Conservation (phyloP, 2,888 invertebrate genomes). For the Reticulitermes lucifugus region DNA sequence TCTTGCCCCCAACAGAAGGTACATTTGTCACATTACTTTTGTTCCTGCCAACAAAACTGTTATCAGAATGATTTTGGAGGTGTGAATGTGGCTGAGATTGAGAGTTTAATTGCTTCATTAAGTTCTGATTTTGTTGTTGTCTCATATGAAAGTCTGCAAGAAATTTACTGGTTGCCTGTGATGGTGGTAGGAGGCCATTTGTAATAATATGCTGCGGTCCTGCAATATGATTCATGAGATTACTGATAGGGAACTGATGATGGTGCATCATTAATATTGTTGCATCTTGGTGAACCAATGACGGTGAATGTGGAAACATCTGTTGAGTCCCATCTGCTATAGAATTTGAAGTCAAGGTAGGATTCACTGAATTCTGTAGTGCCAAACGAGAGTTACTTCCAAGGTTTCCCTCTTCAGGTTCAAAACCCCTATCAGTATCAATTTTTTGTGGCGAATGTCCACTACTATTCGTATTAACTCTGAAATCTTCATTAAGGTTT, state of each 20-base stretch:
- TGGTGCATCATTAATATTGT: slow-evolving; percentile 15
- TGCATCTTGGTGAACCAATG: slow-evolving; percentile 29
- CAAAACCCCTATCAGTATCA: background rate
- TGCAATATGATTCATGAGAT: background rate
- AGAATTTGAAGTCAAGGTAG: background rate
- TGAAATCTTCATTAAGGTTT: background rate
- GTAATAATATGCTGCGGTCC: slow-evolving; percentile 31
- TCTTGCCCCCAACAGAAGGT: background rate
- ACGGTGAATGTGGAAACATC: background rate
- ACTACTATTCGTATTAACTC: slow-evolving; percentile 6
- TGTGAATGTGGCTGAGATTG: background rate
- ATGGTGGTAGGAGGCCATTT: slow-evolving; percentile 45
- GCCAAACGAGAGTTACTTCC: background rate
- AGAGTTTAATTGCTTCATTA: background rate
- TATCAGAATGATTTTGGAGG: slow-evolving; percentile 3
- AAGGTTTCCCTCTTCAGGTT: background rate
- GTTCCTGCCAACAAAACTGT: background rate
- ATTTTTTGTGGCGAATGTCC: slow-evolving; percentile 5
- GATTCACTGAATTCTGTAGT: background rate
- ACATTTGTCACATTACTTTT: background rate
- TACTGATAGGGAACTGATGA: background rate
- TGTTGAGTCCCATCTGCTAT: background rate
- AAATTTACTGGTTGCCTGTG: slow-evolving; percentile 48
- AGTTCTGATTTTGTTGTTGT: slow-evolving; percentile 29
- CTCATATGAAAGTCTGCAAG: slow-evolving; percentile 49